Base-by-base conservation (phyloP, 2,113 vertebrate species). In the Solea solea region DNA sequence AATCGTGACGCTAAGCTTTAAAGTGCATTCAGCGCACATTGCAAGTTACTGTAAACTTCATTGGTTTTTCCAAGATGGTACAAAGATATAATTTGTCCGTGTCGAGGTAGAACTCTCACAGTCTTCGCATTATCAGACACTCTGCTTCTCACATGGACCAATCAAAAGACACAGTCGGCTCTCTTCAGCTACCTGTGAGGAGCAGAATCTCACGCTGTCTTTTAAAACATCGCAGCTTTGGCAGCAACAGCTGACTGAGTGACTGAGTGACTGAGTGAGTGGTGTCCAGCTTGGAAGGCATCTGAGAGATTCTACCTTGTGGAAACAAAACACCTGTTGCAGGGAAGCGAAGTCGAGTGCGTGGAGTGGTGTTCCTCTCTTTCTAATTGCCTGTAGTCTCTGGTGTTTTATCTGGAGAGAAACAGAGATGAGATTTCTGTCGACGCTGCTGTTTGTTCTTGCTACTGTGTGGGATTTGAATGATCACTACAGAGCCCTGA, bases 301-400 rank as follows among this genome's bases (percentile, higher is more conserved):
- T 48, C 61, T 50, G 69, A 72, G 56, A 70, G 68, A 78, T 63
- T 74, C 62, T 74, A 46, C 66, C 71, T 61, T 70, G 16, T 71
- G 41, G 59, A 78, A 80, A 82, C 65, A 78, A 86, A 87, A 74
- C 80, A 82, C 41, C 54, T 62, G 50, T 49, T 78, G 64, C 64
- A 63, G 44, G 39, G 80, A 75, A 88, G 62, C 57, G 75, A 46
- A 84, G 82, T 77, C 75, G 81, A 77, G 76, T 68, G 53, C 73
- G 69, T 15, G 44, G 65, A 81, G 73, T 53, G 45, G 65, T 79
- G 80, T 66, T 87, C 61, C 68, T 86, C 80, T 75, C 86, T 74
- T 70, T 76, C 80, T 92, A 91, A 93, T 93, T 92, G 88, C 83
- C 88, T 90, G 76, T 72, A 73, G 77, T 86, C 87, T 90, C 85